Evolutionary conservation across 2,797 vertebrate genomes (phyloP), one percentile per base, ranked within the genome.

Genomic region (Anguilla obscura): DNA sequence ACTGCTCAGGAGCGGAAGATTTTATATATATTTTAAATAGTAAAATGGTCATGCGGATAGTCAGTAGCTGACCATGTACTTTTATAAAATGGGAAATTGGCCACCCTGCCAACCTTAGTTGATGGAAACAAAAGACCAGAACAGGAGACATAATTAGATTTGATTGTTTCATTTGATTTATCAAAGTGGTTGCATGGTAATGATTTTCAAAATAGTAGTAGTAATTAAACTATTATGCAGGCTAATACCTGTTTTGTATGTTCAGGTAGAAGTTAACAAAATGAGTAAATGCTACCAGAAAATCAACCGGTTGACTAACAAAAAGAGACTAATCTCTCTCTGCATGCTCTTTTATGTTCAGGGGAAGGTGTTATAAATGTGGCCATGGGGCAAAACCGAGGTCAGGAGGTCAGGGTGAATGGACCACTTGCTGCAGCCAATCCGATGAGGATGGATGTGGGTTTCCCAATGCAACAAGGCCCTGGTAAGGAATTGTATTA

Each of bases 341-440:
- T 45, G 36, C 24, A 74, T 27, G 10, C 27, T 87, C 48, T 48
- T 86, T 27, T 90, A 5, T 89, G 16, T 91, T 94, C 92, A 99
- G 98, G 98, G 87, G 99, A 99, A 97, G 98, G 98, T 90, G 97
- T 98, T 91, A 99, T 99, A 92, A 99, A 98, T 92, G 95, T 99
- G 90, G 97, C 97, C 90, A 92, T 97, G 90, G 96, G 94, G 92
- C 98, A 98, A 91, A 98, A 96, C 92, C 95, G 98, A 95, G 96
- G 96, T 88, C 98, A 98, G 92, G 98, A 99, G 93, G 96, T 99
- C 60, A 95, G 98, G 91, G 97, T 99, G 91, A 99, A 99, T 74
- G 99, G 99, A 92, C 99, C 99, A 76, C 95, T 99, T 90, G 97
- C 95, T 90, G 95, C 96, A 0, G 93, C 96, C 92, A 95, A 92